Base-by-base conservation (phyloP, 2,888 invertebrate genomes). In the Masnerella sp. region DNA sequence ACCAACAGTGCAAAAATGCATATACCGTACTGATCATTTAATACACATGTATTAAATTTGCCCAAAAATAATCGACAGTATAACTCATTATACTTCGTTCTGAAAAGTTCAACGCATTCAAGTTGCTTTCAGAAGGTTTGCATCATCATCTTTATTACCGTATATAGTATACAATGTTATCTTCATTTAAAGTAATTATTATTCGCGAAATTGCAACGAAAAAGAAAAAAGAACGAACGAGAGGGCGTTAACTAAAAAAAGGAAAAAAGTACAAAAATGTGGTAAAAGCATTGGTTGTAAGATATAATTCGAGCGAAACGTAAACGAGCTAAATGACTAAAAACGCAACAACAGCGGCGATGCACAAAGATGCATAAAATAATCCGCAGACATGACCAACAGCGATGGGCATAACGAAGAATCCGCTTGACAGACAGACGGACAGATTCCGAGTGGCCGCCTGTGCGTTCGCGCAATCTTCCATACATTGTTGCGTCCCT, bases 381-480 rank as follows among this genome's bases (percentile, higher is more conserved):
- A 52, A 52, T 52, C 8, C 20, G 14, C 20, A 38, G 5, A 25
- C 52, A 40, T 40, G 17, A 54, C 28, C 28, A 40, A 18, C 40
- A 54, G 54, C 54, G 54, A 54, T 40, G 54, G 40, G 54, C 54
- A 42, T 42, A 56, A 42, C 32, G 56, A 56, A 56, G 42, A 30
- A 56, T 12, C 42, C 11, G 14, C 9, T 15, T 22, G 42, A 25
- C 56, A 36, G 56, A 56, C 56, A 32, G 56, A 18, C 32, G 32
- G 56, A 42, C 56, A 65, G 54, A 54, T 54, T 65, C 43, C 38
- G 38, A 2, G n/a, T 9, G 40, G 40, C 38, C 18, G 54, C 45
- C 30, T 5, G 36, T 28, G 56, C 72, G 75, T 73, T 78, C 78
- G 45, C 38, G 70, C 73, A 67, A 77, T 72, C 76, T 77, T 71